Conservation (phyloP, 1,140 invertebrate genomes). For the Halesus radiatus region DNA sequence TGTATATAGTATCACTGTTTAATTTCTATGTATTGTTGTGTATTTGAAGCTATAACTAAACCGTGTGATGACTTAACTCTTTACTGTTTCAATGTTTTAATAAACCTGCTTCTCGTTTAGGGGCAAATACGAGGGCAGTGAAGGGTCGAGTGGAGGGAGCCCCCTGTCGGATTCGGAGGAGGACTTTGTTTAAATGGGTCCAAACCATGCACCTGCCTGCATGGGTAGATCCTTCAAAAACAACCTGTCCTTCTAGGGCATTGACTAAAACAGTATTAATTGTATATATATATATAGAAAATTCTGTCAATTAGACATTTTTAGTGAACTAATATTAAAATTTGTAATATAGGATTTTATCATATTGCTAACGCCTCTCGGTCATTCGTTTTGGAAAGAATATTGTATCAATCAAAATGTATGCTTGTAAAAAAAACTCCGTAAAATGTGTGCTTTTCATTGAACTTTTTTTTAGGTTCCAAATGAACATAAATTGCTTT, state of each 20-base stretch:
- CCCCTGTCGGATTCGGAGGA: constrained; percentile 46
- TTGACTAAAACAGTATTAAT: constrained; percentile 19
- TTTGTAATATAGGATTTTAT: too few relatives aligned
- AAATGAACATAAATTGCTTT: too few relatives aligned
- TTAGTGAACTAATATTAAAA: too few relatives aligned
- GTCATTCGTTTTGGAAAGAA: too few relatives aligned
- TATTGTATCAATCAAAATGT: too few relatives aligned
- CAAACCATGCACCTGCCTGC: too few relatives aligned
- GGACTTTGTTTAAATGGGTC: constrained; percentile 15
- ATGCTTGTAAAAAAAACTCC: too few relatives aligned
- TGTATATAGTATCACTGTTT: not conserved
- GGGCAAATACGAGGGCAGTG: constrained; percentile 34
- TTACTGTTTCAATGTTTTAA: not conserved
- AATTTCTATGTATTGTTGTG: not conserved
- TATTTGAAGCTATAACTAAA: not conserved
- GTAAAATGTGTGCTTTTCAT: too few relatives aligned
- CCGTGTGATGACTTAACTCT: not conserved
- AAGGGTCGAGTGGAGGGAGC: constrained; percentile 44
- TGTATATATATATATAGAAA: not conserved
- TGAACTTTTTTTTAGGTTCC: too few relatives aligned
- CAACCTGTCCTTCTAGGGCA: not conserved
- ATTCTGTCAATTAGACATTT: not conserved
- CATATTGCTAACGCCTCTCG: too few relatives aligned
- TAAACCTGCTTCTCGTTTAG: constrained; percentile 17
- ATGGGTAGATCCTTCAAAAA: not conserved